phyloP scores from a whole-genome alignment of 2,113 vertebrate species.

The Globicephala melas region DNA sequence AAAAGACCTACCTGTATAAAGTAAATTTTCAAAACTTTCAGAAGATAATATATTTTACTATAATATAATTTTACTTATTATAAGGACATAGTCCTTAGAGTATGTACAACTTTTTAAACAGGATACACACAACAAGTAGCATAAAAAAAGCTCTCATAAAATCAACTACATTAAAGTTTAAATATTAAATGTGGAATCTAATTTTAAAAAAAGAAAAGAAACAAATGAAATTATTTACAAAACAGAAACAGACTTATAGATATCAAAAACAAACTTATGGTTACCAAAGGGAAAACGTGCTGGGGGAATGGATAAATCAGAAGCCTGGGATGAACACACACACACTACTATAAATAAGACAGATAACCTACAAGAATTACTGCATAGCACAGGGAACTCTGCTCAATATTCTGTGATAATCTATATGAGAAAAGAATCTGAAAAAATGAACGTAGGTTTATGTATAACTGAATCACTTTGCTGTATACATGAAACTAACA shows the following conservation, averaged over 20 bases:
- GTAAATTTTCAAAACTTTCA: background rate
- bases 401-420: too few relatives aligned
- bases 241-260: background rate
- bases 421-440: too few relatives aligned
- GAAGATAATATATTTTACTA: background rate
- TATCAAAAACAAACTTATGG: background rate
- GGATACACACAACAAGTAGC: background rate
- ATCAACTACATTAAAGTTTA: background rate
- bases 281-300: background rate
- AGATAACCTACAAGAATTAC: too few relatives aligned
- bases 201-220: background rate
- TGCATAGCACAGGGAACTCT: too few relatives aligned
- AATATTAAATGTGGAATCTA: background rate
- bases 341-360: too few relatives aligned
- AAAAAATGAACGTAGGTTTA: too few relatives aligned
- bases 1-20: background rate
- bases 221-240: background rate
- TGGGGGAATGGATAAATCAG: background rate
- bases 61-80: too few relatives aligned
- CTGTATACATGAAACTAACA: too few relatives aligned
- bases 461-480: too few relatives aligned
- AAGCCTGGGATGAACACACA: background rate
- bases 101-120: background rate
- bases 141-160: background rate
- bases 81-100: background rate